Percentiles rank a stretch among this genome's conserved stretches.
phyloP scores from a whole-genome alignment of 2,888 invertebrate genomes.

The Diachrysia chrysitis region DNA sequence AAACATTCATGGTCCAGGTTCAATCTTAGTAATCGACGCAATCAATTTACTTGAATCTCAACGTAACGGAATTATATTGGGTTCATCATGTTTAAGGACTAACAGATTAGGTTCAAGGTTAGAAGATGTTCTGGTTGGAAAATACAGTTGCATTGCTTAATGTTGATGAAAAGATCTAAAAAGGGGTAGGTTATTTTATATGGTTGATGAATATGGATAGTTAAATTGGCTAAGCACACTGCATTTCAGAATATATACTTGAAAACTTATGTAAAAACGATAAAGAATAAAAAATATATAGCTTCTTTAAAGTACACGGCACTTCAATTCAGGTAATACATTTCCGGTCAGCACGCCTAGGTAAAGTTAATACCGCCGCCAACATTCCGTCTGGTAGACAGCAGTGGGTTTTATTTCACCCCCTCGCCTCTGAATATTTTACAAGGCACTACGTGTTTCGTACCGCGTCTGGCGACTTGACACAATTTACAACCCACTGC shows the following conservation, averaged over 20 bases:
- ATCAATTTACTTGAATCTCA: conserved; percentile 58
- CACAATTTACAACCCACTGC: conserved; percentile 59
- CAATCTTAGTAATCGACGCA: conserved; percentile 59
- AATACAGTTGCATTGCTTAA: not conserved
- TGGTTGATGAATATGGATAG: no score
- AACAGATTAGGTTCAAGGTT: conserved; percentile 15
- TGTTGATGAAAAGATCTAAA: not conserved
- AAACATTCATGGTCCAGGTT: conserved; percentile 55
- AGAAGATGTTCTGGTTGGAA: conserved; percentile 6
- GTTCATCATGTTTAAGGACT: conserved; percentile 28
- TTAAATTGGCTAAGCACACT: no score
- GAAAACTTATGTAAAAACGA: no score
- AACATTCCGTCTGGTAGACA: conserved; percentile 54
- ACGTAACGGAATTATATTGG: conserved; percentile 39
- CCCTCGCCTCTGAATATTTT: conserved; percentile 71
- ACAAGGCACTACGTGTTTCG: conserved; percentile 64
- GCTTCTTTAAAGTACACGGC: not conserved
- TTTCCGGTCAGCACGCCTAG: conserved; percentile 36
- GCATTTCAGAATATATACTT: no score
- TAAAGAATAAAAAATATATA: not conserved
- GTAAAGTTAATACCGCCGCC: conserved; percentile 51
- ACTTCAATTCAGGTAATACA: conserved; percentile 21
- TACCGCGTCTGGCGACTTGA: conserved; percentile 55
- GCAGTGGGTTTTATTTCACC: conserved; percentile 68
- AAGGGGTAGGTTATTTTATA: no score